phyloP scores from a whole-genome alignment of 1,140 invertebrate genomes.

The Episyrphus balteatus region DNA sequence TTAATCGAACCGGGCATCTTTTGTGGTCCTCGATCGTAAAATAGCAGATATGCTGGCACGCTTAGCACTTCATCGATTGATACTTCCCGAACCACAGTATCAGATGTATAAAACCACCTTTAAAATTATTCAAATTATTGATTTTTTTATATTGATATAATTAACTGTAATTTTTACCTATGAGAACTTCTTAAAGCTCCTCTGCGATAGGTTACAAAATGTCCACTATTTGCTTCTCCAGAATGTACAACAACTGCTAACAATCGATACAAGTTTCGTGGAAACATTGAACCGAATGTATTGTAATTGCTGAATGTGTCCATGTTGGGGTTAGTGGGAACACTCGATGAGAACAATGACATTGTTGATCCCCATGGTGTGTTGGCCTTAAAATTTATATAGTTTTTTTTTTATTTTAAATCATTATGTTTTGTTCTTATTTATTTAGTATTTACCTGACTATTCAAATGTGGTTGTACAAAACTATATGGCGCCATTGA shows the following conservation, averaged over 20 bases:
- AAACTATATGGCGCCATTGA: slow-evolving; percentile 67
- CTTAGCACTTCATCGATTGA: slow-evolving; percentile 51
- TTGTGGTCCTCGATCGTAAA: slow-evolving; percentile 47
- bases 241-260: slow-evolving; percentile 80
- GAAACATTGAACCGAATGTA: slow-evolving; percentile 33
- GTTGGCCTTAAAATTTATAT: slow-evolving; percentile 19
- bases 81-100: slow-evolving; percentile 54
- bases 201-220: slow-evolving; percentile 84
- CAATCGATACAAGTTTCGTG: slow-evolving; percentile 53
- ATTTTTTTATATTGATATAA: background rate
- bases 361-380: slow-evolving; percentile 35
- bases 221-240: slow-evolving; percentile 74
- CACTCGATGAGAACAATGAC: slow-evolving; percentile 30
- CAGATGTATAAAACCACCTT: slow-evolving; percentile 58
- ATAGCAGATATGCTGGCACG: slow-evolving; percentile 53
- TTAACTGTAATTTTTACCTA: slow-evolving; percentile 35
- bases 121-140: background rate
- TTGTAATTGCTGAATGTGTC: slow-evolving; percentile 8
- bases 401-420: too few species aligned
- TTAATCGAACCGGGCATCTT: slow-evolving; percentile 1
- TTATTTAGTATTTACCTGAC: slow-evolving; percentile 29
- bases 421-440: too few species aligned
- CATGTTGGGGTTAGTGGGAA: slow-evolving; percentile 28
- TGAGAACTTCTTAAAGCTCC: slow-evolving; percentile 48
- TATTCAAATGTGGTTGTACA: slow-evolving; percentile 43